These are phyloP conservation scores for Listronotus bonariensis DNA, from an alignment of 1,140 invertebrate genomes.

Conservation along the genomic window DNA sequence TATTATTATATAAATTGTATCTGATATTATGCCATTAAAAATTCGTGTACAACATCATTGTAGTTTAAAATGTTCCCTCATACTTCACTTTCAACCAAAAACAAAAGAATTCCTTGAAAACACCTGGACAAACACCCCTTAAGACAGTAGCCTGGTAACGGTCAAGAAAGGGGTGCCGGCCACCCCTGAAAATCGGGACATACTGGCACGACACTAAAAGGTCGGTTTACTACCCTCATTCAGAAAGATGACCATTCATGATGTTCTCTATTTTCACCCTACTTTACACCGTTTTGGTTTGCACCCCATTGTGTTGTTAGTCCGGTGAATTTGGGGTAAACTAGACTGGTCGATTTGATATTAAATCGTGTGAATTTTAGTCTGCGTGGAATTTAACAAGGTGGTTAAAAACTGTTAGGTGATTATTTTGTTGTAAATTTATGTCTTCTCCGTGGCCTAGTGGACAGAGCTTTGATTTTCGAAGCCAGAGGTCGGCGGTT, in stretches of 20 bases:
- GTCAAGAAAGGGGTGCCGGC: not conserved
- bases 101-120: not conserved
- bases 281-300: slow-evolving; percentile 17
- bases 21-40: too few species aligned
- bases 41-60: too few species aligned
- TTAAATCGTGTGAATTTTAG: not conserved
- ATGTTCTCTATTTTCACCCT: slow-evolving; percentile 9
- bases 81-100: too few species aligned
- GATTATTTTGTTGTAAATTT: too few species aligned
- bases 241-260: slow-evolving; percentile 26
- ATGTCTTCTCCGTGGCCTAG: too few species aligned
- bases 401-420: too few species aligned
- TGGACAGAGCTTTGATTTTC: too few species aligned
- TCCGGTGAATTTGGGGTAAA: not conserved
- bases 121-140: slow-evolving; percentile 1
- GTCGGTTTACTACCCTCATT: slow-evolving; percentile 6
- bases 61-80: too few species aligned
- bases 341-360: not conserved
- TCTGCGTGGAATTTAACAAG: not conserved
- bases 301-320: slow-evolving; percentile 8
- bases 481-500: too few species aligned
- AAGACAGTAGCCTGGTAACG: slow-evolving; percentile 2
- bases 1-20: too few species aligned
- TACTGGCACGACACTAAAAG: slow-evolving; percentile 4
- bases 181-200: slow-evolving; percentile 2